Evolutionary conservation across 2,797 vertebrate species (phyloP), one percentile per base, ranked within the genome.

Genomic region (Podargus strigoides): DNA sequence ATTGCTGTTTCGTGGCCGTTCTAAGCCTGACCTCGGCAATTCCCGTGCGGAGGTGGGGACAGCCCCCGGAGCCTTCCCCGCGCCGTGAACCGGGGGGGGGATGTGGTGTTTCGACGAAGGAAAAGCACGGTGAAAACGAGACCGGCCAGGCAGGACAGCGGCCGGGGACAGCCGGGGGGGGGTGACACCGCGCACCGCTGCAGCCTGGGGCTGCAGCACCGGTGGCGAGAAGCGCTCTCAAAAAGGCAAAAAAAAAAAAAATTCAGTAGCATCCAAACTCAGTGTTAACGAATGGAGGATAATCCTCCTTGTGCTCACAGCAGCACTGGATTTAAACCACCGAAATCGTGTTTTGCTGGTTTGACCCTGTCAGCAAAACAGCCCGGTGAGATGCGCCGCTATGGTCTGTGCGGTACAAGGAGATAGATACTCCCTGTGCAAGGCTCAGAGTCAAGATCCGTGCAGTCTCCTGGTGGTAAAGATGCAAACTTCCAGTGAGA

Each of bases 341-440:
- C 0, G 2, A n/a, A 63, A 63, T 63, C 27, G n/a, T 6, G 2
- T 49, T 86, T 36, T 39, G 2, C 1, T 3, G 5, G 14, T 42
- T n/a, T 26, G 56, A 23, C 30, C 15, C 49, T 7, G 14, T 3
- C 41, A 19, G 22, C 13, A 5, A 2, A 1, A 4, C 12, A 19
- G 52, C 8, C 22, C 6, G 24, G 34, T 11, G 56, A 58, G 81
- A 37, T 8, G 21, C 5, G 1, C 4, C 1, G 1, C 36, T 27
- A 0, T 4, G 12, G 19, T 7, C 11, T 6, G n/a, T 9, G 74
- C 47, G 59, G 46, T 14, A 2, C 6, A 10, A 21, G 37, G 22
- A 28, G 21, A 13, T 12, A 13, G 13, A n/a, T n/a, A n/a, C n/a
- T 5, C 7, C 15, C 30, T 3, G 13, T 4, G 26, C 16, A 2